These are phyloP conservation scores for Meteorus cinctellus DNA, from an alignment of 2,888 invertebrate genomes.

Conservation along the genomic window DNA sequence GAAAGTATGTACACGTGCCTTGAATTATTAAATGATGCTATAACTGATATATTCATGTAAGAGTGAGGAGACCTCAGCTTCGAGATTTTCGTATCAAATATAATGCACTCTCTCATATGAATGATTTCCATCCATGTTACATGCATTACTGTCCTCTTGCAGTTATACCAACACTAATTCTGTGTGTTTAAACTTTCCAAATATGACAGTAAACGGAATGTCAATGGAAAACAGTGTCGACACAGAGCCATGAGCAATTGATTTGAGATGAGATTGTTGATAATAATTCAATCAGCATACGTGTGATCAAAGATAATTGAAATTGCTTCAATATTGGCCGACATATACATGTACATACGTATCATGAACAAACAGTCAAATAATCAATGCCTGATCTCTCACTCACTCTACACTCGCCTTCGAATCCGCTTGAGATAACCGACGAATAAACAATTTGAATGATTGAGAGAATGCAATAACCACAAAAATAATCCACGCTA, in stretches of 20 bases:
- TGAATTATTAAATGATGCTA: no score
- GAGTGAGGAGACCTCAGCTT: no score
- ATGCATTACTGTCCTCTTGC: no score
- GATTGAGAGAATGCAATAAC: no score
- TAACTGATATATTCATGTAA: no score
- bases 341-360: not conserved
- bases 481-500: not conserved
- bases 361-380: conserved; percentile 18
- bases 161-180: not conserved
- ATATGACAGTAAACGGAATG: conserved; percentile 15
- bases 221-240: conserved; percentile 27
- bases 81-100: no score
- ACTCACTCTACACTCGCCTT: no score
- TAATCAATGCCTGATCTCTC: conserved; percentile 21
- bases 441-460: no score
- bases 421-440: no score
- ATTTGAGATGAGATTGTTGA: conserved; percentile 16
- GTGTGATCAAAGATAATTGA: conserved; percentile 17
- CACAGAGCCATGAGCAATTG: conserved; percentile 18
- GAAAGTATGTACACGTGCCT: no score
- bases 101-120: no score
- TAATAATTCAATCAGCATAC: not conserved
- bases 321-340: not conserved
- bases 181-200: conserved; percentile 32
- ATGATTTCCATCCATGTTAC: no score